Evolutionary conservation across 2,113 vertebrate species (phyloP), one percentile per base, ranked within the genome.

Genomic region (Perca fluviatilis): DNA sequence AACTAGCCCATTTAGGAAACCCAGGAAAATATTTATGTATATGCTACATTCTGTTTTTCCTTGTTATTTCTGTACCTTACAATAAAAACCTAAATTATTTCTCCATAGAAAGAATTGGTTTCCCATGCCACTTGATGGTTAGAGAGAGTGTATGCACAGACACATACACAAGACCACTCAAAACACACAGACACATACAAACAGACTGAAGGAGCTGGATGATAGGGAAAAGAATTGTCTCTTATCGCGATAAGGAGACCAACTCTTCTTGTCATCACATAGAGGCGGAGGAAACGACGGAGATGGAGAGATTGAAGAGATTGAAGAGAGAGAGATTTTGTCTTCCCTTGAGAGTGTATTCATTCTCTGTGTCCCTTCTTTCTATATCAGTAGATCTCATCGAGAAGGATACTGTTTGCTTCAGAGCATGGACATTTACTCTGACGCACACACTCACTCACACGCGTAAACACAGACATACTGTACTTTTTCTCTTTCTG

Each of bases 331-430:
- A 72, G 36, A 66, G 67, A 58, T 69, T 74, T 33, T 61, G 64
- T 60, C 53, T 36, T 87, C 65, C 84, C 64, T 73, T 57, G 73
- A 79, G 85, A 88, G 77, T 30, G 68, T 72, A 65, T 82, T 84
- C 77, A 69, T 69, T 56, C 60, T 74, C 80, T 10, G 18, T 82
- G 60, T 79, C 77, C 77, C 75, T 74, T 87, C 72, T 33, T 66
- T 62, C 62, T 57, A 2, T 82, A 80, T 89, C 86, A 76, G 72
- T 69, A 65, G 68, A 79, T 87, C 75, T 90, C 56, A 81, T 64
- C 62, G 18, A 57, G 51, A 74, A 69, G 65, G 69, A 64, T 80
- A 27, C 76, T 57, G 77, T 69, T 83, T 84, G 80, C 80, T 74
- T 71, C 64, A 49, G 86, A 74, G 74, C 53, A n/a, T 13, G 47